Base-by-base conservation (phyloP, 2,113 vertebrate genomes). In the Ageneiosus marmoratus region DNA sequence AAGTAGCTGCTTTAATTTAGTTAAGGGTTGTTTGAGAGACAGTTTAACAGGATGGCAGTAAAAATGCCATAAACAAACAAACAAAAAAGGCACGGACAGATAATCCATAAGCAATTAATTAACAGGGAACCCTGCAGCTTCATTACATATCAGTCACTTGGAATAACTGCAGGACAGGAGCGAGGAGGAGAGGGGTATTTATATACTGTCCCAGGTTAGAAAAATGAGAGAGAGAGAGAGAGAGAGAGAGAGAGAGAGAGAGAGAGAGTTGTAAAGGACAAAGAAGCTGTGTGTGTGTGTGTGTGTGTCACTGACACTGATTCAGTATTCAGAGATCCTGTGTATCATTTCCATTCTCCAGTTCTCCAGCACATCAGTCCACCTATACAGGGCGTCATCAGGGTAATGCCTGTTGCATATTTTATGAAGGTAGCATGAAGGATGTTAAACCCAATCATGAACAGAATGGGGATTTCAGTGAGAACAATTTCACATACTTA, bases 81-180 rank as follows among this genome's bases (percentile, higher is more conserved):
- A n/a, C n/a, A n/a, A n/a, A n/a, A n/a, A 88, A 90, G 85, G 87
- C 88, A 84, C 44, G 72, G 91, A 92, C 91, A 92, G 89, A 91
- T 92, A 93, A 93, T 93, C 92, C 88, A 93, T 94, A 92, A 85
- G 89, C 85, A 92, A 92, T 93, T 92, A 90, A 93, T 93, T 91
- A 91, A 84, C 74, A 60, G 82, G 34, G 82, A 84, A 89, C 78
- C 78, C 60, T 72, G 84, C 77, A 83, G 82, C 86, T 86, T 89
- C 86, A 76, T 18, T 82, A 91, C 84, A 78, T 84, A 72, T 85
- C 78, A 89, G 85, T 89, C 86, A 88, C 86, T 87, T 86, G 87
- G 87, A 89, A 92, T 92, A 91, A 92, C 89, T 83, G 86, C 88
- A 87, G 88, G 63, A 87, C 87, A 88, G 80, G 29, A 84, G 78